Evolutionary conservation across 2,797 vertebrate species (phyloP).

Genomic region (Microctenopoma steveboyesi): DNA sequence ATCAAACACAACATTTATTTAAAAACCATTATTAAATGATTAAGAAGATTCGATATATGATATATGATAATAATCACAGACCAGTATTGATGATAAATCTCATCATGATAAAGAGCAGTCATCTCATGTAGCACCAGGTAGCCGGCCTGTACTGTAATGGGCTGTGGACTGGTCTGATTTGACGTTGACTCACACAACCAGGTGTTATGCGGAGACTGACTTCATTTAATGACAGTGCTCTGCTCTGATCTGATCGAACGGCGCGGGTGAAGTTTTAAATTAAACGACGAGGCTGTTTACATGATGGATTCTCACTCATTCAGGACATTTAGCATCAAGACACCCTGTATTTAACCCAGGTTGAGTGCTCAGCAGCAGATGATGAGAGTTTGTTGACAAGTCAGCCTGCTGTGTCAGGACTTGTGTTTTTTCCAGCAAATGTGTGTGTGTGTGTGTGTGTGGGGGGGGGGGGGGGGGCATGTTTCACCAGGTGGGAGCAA

Average conservation of each 20-base stretch:
- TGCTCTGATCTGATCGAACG: constrained; percentile 11
- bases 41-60: background rate
- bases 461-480: background rate
- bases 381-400: constrained; percentile 35
- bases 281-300: background rate
- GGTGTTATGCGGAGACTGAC: constrained; percentile 54
- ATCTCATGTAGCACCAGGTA: constrained; percentile 30
- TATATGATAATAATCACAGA: constrained; percentile 1
- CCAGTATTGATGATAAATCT: constrained; percentile 15
- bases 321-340: background rate
- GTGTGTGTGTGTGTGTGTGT: background rate
- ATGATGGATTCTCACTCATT: background rate
- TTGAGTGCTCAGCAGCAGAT: background rate
- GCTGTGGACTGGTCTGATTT: constrained; percentile 29
- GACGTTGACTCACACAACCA: constrained; percentile 60
- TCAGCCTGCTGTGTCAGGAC: constrained; percentile 22
- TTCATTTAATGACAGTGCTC: constrained; percentile 25
- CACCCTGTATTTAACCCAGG: background rate
- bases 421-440: constrained; percentile 13
- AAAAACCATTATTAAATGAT: background rate
- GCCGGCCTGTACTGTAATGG: constrained; percentile 2
- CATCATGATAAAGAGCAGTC: constrained; percentile 24
- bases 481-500: constrained; percentile 48
- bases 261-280: background rate
- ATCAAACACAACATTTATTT: background rate